Conservation (phyloP, 2,113 vertebrate species). For the Zeus faber region DNA sequence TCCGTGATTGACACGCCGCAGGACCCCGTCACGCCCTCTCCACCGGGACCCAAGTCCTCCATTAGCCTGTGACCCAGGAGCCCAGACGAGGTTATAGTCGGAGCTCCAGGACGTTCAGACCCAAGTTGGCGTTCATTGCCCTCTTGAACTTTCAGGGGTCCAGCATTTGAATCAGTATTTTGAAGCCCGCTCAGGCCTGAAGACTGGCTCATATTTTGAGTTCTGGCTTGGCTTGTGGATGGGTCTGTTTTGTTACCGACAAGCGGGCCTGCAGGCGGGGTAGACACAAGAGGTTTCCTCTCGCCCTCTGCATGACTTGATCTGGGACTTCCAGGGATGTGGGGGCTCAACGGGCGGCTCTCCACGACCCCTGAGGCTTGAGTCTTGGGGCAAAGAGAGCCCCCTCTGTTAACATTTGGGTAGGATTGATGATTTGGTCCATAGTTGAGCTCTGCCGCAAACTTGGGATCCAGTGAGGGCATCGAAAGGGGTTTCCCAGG, state of each 20-base stretch:
- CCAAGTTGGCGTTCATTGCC: too few species aligned
- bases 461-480: constrained; percentile 14
- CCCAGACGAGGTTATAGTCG: too few species aligned
- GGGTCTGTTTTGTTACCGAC: constrained; percentile 24
- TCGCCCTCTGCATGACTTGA: constrained; percentile 18
- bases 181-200: too few species aligned
- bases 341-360: constrained; percentile 65
- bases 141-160: too few species aligned
- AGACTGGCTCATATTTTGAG: too few species aligned
- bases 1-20: constrained; percentile 24
- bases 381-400: constrained; percentile 11
- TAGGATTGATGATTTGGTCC: too few species aligned
- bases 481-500: constrained; percentile 40
- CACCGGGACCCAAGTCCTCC: constrained; percentile 11
- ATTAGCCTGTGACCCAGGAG: too few species aligned
- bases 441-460: too few species aligned
- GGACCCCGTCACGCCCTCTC: constrained; percentile 33
- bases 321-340: constrained; percentile 40
- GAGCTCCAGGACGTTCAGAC: too few species aligned
- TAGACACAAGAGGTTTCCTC: not conserved
- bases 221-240: too few species aligned
- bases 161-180: too few species aligned
- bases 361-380: not conserved
- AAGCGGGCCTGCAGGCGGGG: constrained; percentile 1
- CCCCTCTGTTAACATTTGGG: constrained; percentile 12